A percentile compares a stretch with the other conserved stretches of the same genome.
Conservation (phyloP, 92 coral and sea anemone species). For the Blastomussa wellsi region DNA sequence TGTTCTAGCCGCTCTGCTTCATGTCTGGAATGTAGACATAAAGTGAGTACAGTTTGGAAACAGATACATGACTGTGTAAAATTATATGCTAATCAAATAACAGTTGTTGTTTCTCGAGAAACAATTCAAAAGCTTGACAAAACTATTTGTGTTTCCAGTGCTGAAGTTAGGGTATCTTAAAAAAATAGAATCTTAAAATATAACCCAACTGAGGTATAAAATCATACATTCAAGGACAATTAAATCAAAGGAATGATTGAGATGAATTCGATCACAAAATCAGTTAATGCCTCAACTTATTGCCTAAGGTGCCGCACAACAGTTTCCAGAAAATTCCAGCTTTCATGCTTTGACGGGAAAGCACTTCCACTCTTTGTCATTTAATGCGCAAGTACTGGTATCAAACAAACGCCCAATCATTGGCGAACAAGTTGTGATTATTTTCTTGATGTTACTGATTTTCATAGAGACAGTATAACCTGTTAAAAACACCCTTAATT, state of each 20-base stretch:
- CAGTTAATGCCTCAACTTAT: no score
- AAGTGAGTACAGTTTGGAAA: background rate
- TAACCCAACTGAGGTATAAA: background rate
- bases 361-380: no score
- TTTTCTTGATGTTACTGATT: no score
- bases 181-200: background rate
- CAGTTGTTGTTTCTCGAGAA: background rate
- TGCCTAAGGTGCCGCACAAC: no score
- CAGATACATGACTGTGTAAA: background rate
- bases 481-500: no score
- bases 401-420: no score
- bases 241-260: background rate
- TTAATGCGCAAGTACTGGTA: no score
- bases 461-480: no score
- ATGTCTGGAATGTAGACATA: slow-evolving; percentile 61
- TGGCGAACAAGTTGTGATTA: no score
- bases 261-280: background rate
- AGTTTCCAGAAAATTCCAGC: no score
- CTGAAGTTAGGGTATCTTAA: background rate
- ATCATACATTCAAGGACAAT: background rate
- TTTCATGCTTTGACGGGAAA: no score
- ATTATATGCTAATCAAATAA: background rate
- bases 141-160: background rate
- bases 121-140: background rate
- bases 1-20: slow-evolving; percentile 98